phyloP scores from a whole-genome alignment of 2,113 vertebrate genomes.

The Microtus richardsoni region DNA sequence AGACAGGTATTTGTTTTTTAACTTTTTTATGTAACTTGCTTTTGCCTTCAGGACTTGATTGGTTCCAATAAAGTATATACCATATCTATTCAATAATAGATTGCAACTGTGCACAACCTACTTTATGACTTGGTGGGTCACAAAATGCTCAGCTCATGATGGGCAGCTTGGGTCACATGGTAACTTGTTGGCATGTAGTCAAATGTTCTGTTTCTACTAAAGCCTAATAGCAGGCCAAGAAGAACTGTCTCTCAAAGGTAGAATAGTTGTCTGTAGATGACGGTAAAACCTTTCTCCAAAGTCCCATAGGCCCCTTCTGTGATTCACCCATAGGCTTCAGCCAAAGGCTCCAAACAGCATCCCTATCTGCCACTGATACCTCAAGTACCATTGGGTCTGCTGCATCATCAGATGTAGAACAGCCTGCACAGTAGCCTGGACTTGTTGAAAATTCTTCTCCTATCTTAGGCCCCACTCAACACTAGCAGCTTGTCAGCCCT shows the following conservation, averaged over 20 bases:
- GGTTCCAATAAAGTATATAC: not conserved
- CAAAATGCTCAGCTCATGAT: not conserved
- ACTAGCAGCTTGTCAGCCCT: too few relatives aligned
- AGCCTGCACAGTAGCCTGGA: not conserved
- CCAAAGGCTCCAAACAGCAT: not conserved
- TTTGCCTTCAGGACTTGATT: not conserved
- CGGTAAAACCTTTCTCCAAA: not conserved
- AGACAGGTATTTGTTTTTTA: not conserved
- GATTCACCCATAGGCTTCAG: too few relatives aligned
- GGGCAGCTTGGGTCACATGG: not conserved
- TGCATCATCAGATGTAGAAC: too few relatives aligned
- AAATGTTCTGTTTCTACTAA: not conserved
- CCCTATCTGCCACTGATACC: not conserved
- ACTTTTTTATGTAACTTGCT: not conserved
- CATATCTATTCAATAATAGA: not conserved
- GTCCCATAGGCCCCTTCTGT: not conserved
- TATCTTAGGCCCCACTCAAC: not conserved
- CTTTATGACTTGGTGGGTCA: not conserved
- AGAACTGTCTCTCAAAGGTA: not conserved
- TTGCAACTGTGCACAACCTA: not conserved
- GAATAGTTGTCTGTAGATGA: not conserved
- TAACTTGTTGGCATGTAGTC: not conserved
- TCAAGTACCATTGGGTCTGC: not conserved
- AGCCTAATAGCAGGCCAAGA: not conserved
- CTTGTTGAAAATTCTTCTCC: not conserved